Evolutionary conservation across 2,888 invertebrate genomes (phyloP).

Genomic region (Marasmarcha lunaedactyla): DNA sequence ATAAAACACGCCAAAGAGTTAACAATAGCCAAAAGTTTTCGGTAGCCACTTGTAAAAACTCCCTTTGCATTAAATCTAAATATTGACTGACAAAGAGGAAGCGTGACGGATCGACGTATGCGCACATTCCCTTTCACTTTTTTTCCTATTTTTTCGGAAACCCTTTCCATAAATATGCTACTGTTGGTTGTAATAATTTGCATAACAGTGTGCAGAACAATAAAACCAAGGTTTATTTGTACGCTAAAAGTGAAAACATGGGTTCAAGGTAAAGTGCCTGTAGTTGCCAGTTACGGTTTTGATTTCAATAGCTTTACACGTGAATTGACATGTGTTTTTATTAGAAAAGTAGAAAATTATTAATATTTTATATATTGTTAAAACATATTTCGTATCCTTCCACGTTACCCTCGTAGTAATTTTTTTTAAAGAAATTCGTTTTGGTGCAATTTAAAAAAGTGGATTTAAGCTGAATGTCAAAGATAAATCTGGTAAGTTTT

Average conservation of each 20-base stretch:
- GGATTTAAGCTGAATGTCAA: too few relatives aligned
- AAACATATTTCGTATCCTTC: too few relatives aligned
- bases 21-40: constrained; percentile 54
- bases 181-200: constrained; percentile 52
- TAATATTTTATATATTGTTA: too few relatives aligned
- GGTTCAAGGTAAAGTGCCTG: constrained; percentile 40
- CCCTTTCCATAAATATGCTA: constrained; percentile 55
- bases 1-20: constrained; percentile 55
- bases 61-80: constrained; percentile 66
- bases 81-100: constrained; percentile 56
- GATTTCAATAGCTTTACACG: constrained; percentile 50
- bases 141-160: constrained; percentile 37
- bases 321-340: too few relatives aligned
- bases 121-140: constrained; percentile 63
- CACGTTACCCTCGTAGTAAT: too few relatives aligned
- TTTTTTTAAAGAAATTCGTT: too few relatives aligned
- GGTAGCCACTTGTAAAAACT: constrained; percentile 55
- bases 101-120: constrained; percentile 54
- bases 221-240: constrained; percentile 49
- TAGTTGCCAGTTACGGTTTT: constrained; percentile 42
- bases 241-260: constrained; percentile 62
- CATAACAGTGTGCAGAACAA: constrained; percentile 58
- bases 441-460: too few relatives aligned
- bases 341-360: too few relatives aligned
- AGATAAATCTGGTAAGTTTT: too few relatives aligned